phyloP scores from a whole-genome alignment of 1,140 invertebrate genomes.

The Brachionus rotundiformis region DNA sequence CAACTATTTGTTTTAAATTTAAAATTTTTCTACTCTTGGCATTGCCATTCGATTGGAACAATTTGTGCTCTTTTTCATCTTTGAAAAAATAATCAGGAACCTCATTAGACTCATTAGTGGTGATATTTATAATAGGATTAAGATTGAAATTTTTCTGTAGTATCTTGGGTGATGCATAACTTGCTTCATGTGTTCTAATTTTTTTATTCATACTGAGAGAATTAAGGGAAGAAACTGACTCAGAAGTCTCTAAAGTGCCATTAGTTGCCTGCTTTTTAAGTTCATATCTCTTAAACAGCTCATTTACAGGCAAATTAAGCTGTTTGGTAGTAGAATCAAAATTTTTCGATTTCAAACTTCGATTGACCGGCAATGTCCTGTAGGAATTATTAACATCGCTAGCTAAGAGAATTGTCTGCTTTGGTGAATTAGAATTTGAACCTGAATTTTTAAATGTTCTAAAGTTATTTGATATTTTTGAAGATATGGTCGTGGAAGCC shows the following conservation, averaged over 20 bases:
- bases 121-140: slow-evolving; percentile 46
- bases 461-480: slow-evolving; percentile 15
- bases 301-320: slow-evolving; percentile 51
- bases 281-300: slow-evolving; percentile 39
- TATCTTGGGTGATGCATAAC: slow-evolving; percentile 13
- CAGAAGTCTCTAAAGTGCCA: slow-evolving; percentile 16
- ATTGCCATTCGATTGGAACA: neutral
- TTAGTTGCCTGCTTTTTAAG: slow-evolving; percentile 32
- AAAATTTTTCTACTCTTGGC: slow-evolving; percentile 25
- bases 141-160: slow-evolving; percentile 15
- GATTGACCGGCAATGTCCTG: slow-evolving; percentile 27
- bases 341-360: slow-evolving; percentile 4
- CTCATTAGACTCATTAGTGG: neutral
- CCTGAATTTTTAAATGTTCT: slow-evolving; percentile 41
- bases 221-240: slow-evolving; percentile 4
- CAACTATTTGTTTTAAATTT: slow-evolving; percentile 41
- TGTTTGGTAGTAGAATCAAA: neutral
- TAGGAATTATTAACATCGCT: neutral
- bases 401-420: neutral
- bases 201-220: slow-evolving; percentile 15
- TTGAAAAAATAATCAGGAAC: slow-evolving; percentile 52
- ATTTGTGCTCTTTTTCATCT: slow-evolving; percentile 51
- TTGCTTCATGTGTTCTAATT: neutral
- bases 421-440: slow-evolving; percentile 26
- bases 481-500: slow-evolving; percentile 17